Evolutionary conservation across 2,113 vertebrate genomes (phyloP).

Genomic region (Podiceps cristatus): DNA sequence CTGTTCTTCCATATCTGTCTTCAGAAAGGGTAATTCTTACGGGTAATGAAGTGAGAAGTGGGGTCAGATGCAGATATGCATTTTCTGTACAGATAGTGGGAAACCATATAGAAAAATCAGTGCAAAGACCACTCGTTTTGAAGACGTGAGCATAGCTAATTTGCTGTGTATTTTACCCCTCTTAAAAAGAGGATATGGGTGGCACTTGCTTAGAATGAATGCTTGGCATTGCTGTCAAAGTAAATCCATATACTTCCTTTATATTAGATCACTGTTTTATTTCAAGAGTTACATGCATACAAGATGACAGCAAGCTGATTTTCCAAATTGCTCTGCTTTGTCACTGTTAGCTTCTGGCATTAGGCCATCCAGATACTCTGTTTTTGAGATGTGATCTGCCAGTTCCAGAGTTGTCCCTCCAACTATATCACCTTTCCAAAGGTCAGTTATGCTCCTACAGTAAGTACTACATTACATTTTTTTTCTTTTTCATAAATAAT

Average conservation of each 20-base stretch:
- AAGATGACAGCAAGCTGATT: conserved; percentile 57
- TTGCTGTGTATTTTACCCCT: neutral
- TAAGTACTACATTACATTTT: neutral
- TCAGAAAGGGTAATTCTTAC: neutral
- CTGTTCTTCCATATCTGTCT: neutral
- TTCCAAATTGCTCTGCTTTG: conserved; percentile 69
- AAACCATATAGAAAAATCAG: neutral
- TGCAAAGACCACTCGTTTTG: neutral
- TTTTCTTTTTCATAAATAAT: neutral
- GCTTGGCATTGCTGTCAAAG: conserved; percentile 22
- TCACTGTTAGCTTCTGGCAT: conserved; percentile 50
- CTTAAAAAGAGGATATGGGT: neutral
- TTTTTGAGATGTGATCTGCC: conserved; percentile 28
- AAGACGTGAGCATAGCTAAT: neutral
- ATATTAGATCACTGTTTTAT: conserved; percentile 57
- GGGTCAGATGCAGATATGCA: neutral
- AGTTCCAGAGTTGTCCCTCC: conserved; percentile 18
- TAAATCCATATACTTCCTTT: conserved; percentile 43
- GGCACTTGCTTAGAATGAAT: neutral
- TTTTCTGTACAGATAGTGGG: neutral
- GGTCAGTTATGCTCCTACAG: conserved; percentile 6
- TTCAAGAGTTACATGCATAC: conserved; percentile 44
- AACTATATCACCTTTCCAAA: neutral
- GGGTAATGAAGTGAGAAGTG: neutral
- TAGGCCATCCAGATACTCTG: conserved; percentile 28